phyloP scores from a whole-genome alignment of 2,797 vertebrate species.

The Rhinoraja longicauda region DNA sequence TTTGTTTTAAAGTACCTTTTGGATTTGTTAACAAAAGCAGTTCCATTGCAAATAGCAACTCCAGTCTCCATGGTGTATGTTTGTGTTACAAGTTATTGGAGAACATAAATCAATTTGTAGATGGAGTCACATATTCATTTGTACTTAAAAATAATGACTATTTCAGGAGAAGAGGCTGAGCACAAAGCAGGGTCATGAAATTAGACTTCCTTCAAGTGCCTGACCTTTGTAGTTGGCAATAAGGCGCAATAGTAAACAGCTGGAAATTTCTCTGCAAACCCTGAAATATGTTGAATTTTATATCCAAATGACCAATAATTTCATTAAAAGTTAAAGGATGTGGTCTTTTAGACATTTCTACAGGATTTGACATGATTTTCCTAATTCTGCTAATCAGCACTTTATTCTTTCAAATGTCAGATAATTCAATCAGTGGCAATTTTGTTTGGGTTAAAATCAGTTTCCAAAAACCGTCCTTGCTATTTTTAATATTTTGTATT shows the following conservation, averaged over 20 bases:
- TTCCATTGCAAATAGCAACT: not conserved
- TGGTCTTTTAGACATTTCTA: not conserved
- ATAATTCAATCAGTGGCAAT: not conserved
- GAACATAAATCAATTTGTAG: not conserved
- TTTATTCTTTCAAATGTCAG: not conserved
- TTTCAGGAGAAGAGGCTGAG: not conserved
- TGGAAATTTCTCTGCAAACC: not conserved
- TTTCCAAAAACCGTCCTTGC: not conserved
- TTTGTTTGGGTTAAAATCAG: not conserved
- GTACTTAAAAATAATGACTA: not conserved
- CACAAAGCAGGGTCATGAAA: not conserved
- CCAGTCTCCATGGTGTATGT: not conserved
- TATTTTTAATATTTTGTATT: not conserved
- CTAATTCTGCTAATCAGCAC: not conserved
- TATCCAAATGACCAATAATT: not conserved
- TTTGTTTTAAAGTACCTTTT: not conserved
- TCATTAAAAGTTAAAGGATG: too few relatives aligned
- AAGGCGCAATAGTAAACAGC: not conserved
- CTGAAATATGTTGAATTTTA: not conserved
- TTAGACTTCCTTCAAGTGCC: not conserved
- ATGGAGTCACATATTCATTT: not conserved
- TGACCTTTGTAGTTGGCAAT: not conserved
- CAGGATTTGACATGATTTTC: not conserved
- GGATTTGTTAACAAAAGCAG: not conserved
- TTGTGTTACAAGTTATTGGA: not conserved